Evolutionary conservation across 1,140 invertebrate species (phyloP), one percentile per base, ranked within the genome.

Genomic region (Diploscapter pachys): DNA sequence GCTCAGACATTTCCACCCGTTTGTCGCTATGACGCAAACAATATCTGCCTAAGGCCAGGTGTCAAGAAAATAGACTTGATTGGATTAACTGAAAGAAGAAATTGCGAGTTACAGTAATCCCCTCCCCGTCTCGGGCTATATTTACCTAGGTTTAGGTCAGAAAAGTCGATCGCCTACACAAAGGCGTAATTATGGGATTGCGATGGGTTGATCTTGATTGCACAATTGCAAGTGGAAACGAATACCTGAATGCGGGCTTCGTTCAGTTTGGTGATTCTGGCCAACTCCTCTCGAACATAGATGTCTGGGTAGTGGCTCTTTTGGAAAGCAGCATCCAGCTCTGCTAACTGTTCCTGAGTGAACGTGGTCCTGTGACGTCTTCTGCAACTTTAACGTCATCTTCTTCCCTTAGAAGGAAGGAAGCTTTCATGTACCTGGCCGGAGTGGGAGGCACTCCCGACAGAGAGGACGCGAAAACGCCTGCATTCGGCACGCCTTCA

Each of bases 241-340:
- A 31, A 31, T 88, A 99, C 97, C 92, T 99, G 97, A 90, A 99
- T 99, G 88, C 97, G 90, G 64, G 97, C 97, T 89, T 99, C 97
- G 87, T 99, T 99, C 80, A 99, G 91, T 90, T 99, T 99, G 75
- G 97, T 99, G 83, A 95, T 96, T 87, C 96, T 90, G 72, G 97
- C 97, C 83, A 99, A 89, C 89, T 99, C 97, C 88, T 99, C 97
- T 87, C 97, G 90, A 86, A 95, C 98, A 89, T 99, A 99, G 87
- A 99, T 99, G 88, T 99, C 97, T 8, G 97, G 97, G 87, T 99
- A 99, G 89, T 99, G 96, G 79, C 94, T 97, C 90, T 99, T 99
- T 80, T 95, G 75, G 87, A 99, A 99, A 72, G 97, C 97, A 78
- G 94, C 91, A 90, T 99, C 97, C 88, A 99, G 90, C 90, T 99